Percentiles rank a stretch among this genome's conserved stretches.
phyloP scores from a whole-genome alignment of 2,113 vertebrate genomes.

The Oenanthe oenanthe region DNA sequence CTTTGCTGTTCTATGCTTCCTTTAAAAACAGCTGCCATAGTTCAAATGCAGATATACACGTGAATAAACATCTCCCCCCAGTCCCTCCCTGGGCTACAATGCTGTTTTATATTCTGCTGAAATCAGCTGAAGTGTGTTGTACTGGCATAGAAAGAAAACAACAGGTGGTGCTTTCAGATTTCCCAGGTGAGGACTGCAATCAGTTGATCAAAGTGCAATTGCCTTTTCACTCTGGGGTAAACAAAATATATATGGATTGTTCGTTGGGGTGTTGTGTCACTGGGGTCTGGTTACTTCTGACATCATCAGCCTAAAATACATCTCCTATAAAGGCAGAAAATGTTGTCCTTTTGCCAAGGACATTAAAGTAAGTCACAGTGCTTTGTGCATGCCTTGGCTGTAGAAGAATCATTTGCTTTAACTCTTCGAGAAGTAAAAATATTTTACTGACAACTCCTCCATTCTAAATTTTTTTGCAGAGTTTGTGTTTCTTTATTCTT shows the following conservation, averaged over 20 bases:
- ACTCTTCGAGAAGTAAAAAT: not conserved
- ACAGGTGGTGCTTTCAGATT: slow-evolving; percentile 73
- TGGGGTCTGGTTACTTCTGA: slow-evolving; percentile 42
- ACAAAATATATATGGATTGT: slow-evolving; percentile 40
- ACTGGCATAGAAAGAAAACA: slow-evolving; percentile 58
- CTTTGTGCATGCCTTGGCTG: not conserved
- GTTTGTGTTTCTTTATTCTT: not conserved
- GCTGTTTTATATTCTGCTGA: slow-evolving; percentile 52
- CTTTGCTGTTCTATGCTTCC: not conserved
- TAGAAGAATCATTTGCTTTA: slow-evolving; percentile 15
- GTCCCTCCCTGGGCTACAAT: not conserved
- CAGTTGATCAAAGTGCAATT: slow-evolving; percentile 53
- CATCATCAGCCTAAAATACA: not conserved
- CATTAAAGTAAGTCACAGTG: slow-evolving; percentile 1
- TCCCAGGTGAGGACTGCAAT: slow-evolving; percentile 67
- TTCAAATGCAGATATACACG: not conserved
- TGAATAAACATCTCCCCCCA: not conserved
- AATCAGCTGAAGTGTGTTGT: slow-evolving; percentile 51
- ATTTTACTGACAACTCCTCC: not conserved
- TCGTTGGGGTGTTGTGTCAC: not conserved
- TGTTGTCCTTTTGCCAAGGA: slow-evolving; percentile 62
- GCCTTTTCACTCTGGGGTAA: slow-evolving; percentile 33
- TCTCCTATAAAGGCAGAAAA: slow-evolving; percentile 47
- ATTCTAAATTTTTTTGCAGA: not conserved
- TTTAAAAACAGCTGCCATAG: not conserved